Evolutionary conservation across 2,888 invertebrate species (phyloP), one percentile per base, ranked within the genome.

Genomic region (Steromphala cineraria): DNA sequence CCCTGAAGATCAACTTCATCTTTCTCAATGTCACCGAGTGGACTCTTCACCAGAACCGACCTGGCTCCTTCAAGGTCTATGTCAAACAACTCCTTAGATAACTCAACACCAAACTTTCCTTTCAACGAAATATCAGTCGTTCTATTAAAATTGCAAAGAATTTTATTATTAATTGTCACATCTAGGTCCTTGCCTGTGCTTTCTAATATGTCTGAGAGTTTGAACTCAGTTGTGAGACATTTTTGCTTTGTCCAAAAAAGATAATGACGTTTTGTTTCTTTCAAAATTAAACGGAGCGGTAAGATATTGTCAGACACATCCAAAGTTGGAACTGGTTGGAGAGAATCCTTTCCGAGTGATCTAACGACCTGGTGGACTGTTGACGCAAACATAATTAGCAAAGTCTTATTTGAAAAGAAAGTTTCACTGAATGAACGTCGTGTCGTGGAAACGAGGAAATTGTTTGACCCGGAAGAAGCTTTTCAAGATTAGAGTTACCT

Each of bases 51-150:
- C 15, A 81, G 80, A 28, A 88, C 83, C 15, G 78, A 80, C 62
- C 87, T 86, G 19, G 74, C 67, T 5, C 83, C 84, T 7, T 85
- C 84, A 17, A 88, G 56, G 52, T 87, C 86, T 31, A 87, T 83
- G 81, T 87, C 86, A 19, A 89, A 52, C 15, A 87, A 80, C 75
- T 87, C 88, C 55, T 87, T 84, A 53, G 80, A 21, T 5, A 89
- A 67, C 17, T 86, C 85, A 1, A 86, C 85, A 19, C 89, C 88
- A 84, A 89, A 85, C 67, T 89, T 88, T 31, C 89, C 89, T 56
- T 86, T 87, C 55, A 89, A 67, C 0, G 87, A 87, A 13, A 89
- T 53, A 21, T 87, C 83, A 15, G 87, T 84, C 36, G 82, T 84
- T 19, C 83, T 79, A 71, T 84, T 82, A 40, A 79, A 83, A 15